Conservation (phyloP, 2,797 vertebrate genomes). For the Sebastes trivittatus region DNA sequence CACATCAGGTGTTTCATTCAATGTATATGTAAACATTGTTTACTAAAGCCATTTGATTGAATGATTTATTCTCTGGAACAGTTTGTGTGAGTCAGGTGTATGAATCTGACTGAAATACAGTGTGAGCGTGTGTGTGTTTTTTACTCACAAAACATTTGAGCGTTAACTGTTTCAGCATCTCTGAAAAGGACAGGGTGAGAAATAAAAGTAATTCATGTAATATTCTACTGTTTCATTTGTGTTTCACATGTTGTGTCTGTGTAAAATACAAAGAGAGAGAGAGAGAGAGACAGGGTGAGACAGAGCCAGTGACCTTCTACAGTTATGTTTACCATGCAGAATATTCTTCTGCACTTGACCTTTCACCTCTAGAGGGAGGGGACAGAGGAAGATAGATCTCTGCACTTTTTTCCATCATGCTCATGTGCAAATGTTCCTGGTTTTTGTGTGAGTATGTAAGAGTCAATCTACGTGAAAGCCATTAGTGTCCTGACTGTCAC, state of each 20-base stretch:
- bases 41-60: background rate
- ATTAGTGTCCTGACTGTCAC: constrained; percentile 76
- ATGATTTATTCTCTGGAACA: background rate
- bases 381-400: constrained; percentile 46
- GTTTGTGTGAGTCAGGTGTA: background rate
- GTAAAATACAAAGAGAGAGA: background rate
- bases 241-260: background rate
- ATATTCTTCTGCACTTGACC: constrained; percentile 76
- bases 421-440: constrained; percentile 31
- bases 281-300: constrained; percentile 41
- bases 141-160: background rate
- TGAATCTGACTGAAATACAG: background rate
- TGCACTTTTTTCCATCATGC: constrained; percentile 46
- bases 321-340: constrained; percentile 74
- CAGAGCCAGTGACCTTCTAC: constrained; percentile 72
- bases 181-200: background rate
- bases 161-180: background rate
- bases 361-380: constrained; percentile 47
- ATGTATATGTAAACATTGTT: background rate
- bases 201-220: background rate
- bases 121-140: too few species aligned
- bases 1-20: background rate
- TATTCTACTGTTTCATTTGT: constrained; percentile 19
- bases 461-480: constrained; percentile 78
- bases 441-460: constrained; percentile 19